Conservation (phyloP, 2,113 vertebrate species). For the Pygathrix nemaeus region DNA sequence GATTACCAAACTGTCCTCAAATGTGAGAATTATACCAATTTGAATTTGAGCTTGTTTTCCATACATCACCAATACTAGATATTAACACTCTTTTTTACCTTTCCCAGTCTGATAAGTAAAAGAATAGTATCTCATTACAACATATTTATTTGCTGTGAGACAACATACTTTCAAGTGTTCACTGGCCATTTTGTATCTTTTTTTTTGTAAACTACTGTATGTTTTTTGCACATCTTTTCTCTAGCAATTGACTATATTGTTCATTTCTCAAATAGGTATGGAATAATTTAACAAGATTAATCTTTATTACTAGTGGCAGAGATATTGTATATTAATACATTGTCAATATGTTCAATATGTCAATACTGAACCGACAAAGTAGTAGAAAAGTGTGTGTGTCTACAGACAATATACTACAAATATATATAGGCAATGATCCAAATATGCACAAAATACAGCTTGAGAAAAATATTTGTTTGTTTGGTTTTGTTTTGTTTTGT, state of each 20-base stretch:
- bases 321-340: neutral
- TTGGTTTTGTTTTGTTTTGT: neutral
- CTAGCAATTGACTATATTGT: neutral
- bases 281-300: constrained; percentile 19
- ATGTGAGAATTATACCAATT: neutral
- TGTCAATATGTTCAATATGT: neutral
- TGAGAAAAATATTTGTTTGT: neutral
- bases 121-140: neutral
- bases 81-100: neutral
- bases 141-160: neutral
- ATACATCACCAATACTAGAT: neutral
- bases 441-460: constrained; percentile 2
- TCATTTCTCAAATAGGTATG: constrained; percentile 1
- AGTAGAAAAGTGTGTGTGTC: neutral
- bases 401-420: neutral
- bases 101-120: neutral
- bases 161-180: neutral
- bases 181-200: constrained; percentile 18
- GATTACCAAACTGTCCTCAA: neutral
- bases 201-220: constrained; percentile 29
- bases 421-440: neutral
- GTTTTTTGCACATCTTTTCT: constrained; percentile 7
- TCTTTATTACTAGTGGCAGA: neutral
- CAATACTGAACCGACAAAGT: neutral
- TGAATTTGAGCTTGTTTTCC: constrained; percentile 23